Evolutionary conservation across 2,113 vertebrate genomes (phyloP).

Genomic region (Campylomormyrus tamandua): DNA sequence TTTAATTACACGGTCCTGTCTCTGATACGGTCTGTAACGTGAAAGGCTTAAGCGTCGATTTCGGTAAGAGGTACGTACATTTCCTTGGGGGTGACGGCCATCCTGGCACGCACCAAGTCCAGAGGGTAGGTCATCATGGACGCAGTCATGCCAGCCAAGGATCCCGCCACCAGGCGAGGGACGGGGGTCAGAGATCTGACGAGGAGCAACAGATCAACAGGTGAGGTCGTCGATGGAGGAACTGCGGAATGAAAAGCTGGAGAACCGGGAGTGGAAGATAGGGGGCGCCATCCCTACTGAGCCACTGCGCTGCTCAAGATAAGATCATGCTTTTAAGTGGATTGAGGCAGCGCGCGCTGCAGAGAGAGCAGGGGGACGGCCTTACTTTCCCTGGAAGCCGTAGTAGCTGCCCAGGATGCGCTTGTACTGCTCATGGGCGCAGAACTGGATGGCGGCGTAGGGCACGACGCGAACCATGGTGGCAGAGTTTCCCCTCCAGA

Average conservation of each 20-base stretch:
- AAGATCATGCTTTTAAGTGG: neutral
- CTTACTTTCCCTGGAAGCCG: slow-evolving; percentile 87
- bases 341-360: neutral
- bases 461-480: slow-evolving; percentile 96
- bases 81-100: slow-evolving; percentile 96
- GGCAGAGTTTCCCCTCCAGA: slow-evolving; percentile 95
- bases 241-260: neutral
- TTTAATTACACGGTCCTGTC: neutral
- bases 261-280: neutral
- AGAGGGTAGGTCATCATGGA: slow-evolving; percentile 87
- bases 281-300: neutral
- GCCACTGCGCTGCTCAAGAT: neutral
- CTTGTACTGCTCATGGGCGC: slow-evolving; percentile 92
- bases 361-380: neutral
- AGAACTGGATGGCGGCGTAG: slow-evolving; percentile 96
- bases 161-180: slow-evolving; percentile 81
- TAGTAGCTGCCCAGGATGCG: slow-evolving; percentile 77
- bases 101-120: slow-evolving; percentile 94
- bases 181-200: slow-evolving; percentile 78
- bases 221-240: neutral
- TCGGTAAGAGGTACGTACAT: slow-evolving; percentile 67
- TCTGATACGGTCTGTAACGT: neutral
- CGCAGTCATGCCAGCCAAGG: slow-evolving; percentile 83
- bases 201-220: neutral
- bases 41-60: neutral